Percentiles rank a stretch among this genome's conserved stretches.
These are phyloP conservation scores for Pungitius pungitius DNA, from an alignment of 2,113 vertebrate species.

Conservation along the genomic window DNA sequence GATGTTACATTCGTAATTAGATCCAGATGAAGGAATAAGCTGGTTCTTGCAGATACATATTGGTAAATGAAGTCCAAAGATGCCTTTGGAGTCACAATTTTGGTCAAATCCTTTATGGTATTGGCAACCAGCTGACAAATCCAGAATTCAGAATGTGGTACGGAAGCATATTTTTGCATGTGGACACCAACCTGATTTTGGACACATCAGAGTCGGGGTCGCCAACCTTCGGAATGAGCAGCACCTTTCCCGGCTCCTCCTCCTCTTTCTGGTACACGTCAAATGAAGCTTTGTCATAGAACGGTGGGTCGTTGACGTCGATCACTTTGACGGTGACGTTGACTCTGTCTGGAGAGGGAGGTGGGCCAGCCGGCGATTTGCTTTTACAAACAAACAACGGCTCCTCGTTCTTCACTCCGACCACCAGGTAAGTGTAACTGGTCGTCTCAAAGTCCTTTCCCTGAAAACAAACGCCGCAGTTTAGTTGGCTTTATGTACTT, in stretches of 20 bases:
- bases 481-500: neutral
- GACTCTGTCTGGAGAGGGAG: neutral
- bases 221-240: conserved; percentile 66
- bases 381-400: conserved; percentile 66
- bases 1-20: neutral
- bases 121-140: neutral
- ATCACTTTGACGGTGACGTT: conserved; percentile 65
- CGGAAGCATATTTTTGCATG: neutral
- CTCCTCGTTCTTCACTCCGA: conserved; percentile 81
- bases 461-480: conserved; percentile 61
- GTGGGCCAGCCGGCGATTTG: rapidly evolving
- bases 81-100: neutral
- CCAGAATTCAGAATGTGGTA: neutral
- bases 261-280: conserved; percentile 68
- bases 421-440: conserved; percentile 33
- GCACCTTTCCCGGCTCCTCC: conserved; percentile 62
- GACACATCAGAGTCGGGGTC: conserved; percentile 66
- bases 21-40: neutral
- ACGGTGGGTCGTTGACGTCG: conserved; percentile 76
- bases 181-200: conserved; percentile 56
- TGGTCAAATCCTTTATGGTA: neutral
- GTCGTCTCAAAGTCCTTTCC: conserved; percentile 72
- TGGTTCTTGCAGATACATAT: neutral
- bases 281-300: conserved; percentile 46
- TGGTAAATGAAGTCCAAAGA: neutral